phyloP scores from a whole-genome alignment of 2,888 invertebrate species.

The Patella ulyssiponensis region DNA sequence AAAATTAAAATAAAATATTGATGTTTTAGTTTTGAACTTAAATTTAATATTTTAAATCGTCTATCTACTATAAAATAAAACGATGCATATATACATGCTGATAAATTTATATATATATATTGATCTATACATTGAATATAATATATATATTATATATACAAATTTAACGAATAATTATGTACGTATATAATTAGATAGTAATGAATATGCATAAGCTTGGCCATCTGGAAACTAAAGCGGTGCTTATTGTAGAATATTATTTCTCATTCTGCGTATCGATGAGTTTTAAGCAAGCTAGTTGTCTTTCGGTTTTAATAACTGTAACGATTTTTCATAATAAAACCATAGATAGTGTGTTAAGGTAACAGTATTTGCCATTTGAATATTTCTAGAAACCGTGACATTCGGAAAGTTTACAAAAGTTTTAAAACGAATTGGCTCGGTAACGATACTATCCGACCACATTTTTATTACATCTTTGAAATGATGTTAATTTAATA shows the following conservation, averaged over 20 bases:
- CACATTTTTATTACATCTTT: too few species aligned
- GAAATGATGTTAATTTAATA: background rate
- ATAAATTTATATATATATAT: background rate
- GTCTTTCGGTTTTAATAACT: too few species aligned
- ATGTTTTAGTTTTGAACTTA: background rate
- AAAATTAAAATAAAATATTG: too few species aligned
- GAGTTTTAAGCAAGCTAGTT: too few species aligned
- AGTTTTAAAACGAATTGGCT: too few species aligned
- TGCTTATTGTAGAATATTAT: background rate
- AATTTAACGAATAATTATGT: background rate
- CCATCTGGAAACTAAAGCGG: background rate
- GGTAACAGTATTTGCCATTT: background rate
- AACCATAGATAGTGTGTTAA: too few species aligned
- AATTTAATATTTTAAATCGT: background rate
- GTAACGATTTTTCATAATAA: too few species aligned
- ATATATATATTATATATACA: background rate
- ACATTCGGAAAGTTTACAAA: background rate
- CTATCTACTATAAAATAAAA: background rate
- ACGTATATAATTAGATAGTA: background rate
- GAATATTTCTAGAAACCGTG: too few species aligned
- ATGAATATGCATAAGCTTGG: background rate
- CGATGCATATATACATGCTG: background rate
- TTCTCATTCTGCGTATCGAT: background rate
- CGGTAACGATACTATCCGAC: too few species aligned
- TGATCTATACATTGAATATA: background rate